phyloP scores from a whole-genome alignment of 2,888 invertebrate genomes.

The Theretra japonica region DNA sequence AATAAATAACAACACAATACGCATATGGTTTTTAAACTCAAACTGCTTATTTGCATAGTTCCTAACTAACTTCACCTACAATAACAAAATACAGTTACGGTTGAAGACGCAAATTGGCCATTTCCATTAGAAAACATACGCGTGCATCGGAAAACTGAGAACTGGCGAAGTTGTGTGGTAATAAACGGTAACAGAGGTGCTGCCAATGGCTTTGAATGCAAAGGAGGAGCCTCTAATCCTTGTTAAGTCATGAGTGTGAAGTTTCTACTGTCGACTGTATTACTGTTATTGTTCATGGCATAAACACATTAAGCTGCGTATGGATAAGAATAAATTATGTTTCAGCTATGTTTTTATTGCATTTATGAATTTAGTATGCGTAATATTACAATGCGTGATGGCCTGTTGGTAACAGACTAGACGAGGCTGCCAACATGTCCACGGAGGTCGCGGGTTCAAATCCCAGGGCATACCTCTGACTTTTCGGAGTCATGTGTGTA shows the following conservation, averaged over 20 bases:
- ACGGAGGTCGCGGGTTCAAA: no score
- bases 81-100: constrained; percentile 15
- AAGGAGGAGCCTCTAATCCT: constrained; percentile 11
- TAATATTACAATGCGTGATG: no score
- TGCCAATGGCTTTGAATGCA: constrained; percentile 6
- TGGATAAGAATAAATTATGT: not conserved
- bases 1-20: not conserved
- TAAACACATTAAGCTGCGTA: not conserved
- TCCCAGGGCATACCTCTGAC: no score
- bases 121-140: constrained; percentile 17
- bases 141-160: constrained; percentile 23
- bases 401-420: no score
- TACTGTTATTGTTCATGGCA: not conserved
- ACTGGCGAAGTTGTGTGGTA: constrained; percentile 15
- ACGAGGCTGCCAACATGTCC: no score
- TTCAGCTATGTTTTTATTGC: not conserved
- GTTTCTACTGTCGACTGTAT: not conserved
- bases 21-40: not conserved
- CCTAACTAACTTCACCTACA: constrained; percentile 33
- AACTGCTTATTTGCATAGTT: constrained; percentile 36
- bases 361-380: no score
- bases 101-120: constrained; percentile 30
- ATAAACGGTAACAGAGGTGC: constrained; percentile 14
- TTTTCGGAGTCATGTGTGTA: no score
- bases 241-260: constrained; percentile 17